Evolutionary conservation across 2,797 vertebrate genomes (phyloP), one percentile per base, ranked within the genome.

Genomic region (Phoeniculus purpureus): DNA sequence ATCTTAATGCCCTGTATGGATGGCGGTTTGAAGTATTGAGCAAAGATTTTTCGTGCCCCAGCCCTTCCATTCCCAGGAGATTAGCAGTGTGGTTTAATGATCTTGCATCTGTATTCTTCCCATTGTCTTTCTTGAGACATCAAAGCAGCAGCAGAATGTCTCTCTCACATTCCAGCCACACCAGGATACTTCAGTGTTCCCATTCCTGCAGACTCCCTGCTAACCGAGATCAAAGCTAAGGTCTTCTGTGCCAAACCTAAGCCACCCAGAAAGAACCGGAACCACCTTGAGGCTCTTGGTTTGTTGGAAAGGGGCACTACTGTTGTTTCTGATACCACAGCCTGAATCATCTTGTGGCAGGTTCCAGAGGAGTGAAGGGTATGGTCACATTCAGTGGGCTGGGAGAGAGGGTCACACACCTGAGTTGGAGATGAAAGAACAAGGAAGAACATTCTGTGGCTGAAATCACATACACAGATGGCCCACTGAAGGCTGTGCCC

Each of bases 201-300:
- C 47, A 32, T 87, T 92, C 58, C 85, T 89, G 76, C 40, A 37
- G 91, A 92, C 90, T 95, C 80, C 22, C 45, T 47, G 27, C 85
- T 81, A 55, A 52, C 77, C 59, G 71, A 94, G 93, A 97, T 96
- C 89, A 97, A 97, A 97, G 95, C 68, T 52, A n/a, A 85, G 70
- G 81, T 70, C 65, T 87, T 60, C 18, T 72, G 95, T 92, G 78
- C 56, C 68, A 81, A 94, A 87, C 83, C 80, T 64, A 72, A 90
- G 77, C 62, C 59, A 72, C 31, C 77, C 67, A 76, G 90, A 96
- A 92, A 81, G 91, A 92, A 81, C 60, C 82, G 68, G 32, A 76
- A 86, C 79, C 75, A 47, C 32, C 9, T 59, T 71, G 83, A 77
- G 94, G 58, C 45, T 78, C 85, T 85, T 74, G 80, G 37, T 93